Evolutionary conservation across 1,140 invertebrate genomes (phyloP).

Genomic region (Heliothis virescens): DNA sequence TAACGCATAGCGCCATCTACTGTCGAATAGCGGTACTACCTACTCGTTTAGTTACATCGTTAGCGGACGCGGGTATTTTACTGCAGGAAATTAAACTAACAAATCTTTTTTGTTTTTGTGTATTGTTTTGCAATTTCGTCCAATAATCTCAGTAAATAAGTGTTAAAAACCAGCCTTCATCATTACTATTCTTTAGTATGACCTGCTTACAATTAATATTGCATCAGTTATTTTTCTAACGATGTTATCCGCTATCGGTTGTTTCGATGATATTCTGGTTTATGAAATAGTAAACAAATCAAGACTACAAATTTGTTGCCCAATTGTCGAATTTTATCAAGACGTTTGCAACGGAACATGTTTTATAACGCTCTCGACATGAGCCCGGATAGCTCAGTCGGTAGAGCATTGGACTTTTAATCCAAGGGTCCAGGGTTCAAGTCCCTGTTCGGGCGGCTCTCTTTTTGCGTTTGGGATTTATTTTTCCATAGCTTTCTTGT

Average conservation of each 20-base stretch:
- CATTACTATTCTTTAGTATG: too few species aligned
- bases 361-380: background rate
- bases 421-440: conserved; percentile 93
- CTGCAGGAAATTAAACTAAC: background rate
- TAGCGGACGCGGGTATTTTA: background rate
- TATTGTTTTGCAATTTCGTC: background rate
- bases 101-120: background rate
- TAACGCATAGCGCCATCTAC: conserved; percentile 65
- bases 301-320: too few species aligned
- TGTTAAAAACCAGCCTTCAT: too few species aligned
- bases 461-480: conserved; percentile 53
- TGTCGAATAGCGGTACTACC: conserved; percentile 59
- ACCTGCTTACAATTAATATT: too few species aligned
- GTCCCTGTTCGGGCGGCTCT: conserved; percentile 91
- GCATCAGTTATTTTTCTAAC: too few species aligned
- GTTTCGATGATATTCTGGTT: too few species aligned
- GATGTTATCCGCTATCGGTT: too few species aligned
- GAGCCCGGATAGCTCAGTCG: conserved; percentile 92
- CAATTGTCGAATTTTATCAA: background rate
- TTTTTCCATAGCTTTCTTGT: conserved; percentile 56
- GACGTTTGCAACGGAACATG: background rate
- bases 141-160: too few species aligned
- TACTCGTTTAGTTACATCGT: conserved; percentile 1
- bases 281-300: too few species aligned
- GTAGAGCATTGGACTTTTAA: conserved; percentile 93